Evolutionary conservation across 2,888 invertebrate species (phyloP).

Genomic region (Peribatodes rhomboidaria): DNA sequence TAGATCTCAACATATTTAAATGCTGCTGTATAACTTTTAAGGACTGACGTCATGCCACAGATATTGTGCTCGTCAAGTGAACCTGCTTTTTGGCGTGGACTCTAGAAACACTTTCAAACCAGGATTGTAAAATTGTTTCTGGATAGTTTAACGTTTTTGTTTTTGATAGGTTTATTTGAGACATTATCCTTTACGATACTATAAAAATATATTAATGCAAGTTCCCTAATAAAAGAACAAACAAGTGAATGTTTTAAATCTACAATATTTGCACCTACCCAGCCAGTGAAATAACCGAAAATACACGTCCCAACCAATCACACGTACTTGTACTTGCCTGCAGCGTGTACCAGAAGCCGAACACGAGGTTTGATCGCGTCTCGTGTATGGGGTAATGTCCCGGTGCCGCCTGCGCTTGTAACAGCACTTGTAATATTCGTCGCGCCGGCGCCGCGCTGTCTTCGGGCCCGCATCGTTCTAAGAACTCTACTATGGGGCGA

Average conservation of each 20-base stretch:
- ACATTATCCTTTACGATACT: no score
- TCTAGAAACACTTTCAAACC: no score
- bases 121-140: no score
- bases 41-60: no score
- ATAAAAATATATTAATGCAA: no score
- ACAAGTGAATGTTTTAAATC: not conserved
- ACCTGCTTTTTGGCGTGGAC: no score
- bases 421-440: conserved; percentile 89
- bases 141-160: no score
- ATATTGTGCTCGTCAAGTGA: no score
- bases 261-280: not conserved
- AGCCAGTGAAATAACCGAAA: not conserved
- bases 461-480: conserved; percentile 59
- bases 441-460: conserved; percentile 53
- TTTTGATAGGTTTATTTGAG: no score
- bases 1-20: no score
- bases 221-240: no score
- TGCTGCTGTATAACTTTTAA: no score
- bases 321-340: conserved; percentile 86
- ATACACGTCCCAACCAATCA: conserved; percentile 32
- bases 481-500: conserved; percentile 70
- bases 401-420: conserved; percentile 92
- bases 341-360: conserved; percentile 96
- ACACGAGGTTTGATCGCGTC: conserved; percentile 93
- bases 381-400: conserved; percentile 96